Evolutionary conservation across 2,113 vertebrate genomes (phyloP), one percentile per base, ranked within the genome.

Genomic region (Mormyrus iriodes): DNA sequence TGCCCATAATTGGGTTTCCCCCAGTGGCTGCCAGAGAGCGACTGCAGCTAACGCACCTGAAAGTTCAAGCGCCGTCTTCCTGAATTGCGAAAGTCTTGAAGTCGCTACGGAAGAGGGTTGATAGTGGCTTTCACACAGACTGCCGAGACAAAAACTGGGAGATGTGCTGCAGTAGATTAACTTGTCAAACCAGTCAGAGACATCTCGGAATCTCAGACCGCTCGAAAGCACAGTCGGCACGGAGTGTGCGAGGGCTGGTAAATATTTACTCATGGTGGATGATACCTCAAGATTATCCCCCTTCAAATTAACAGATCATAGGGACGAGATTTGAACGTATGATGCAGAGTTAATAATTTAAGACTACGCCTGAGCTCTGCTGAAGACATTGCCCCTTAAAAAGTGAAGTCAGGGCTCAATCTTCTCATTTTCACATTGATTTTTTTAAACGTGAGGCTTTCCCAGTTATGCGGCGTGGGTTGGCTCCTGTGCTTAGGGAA

Each of bases 141-240:
- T 42, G 35, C 73, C 12, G 31, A 42, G 73, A 76, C 42, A 76
- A 76, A 42, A 76, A 76, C 31, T 17, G 31, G 73, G 31, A 76
- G 73, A 76, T 76, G 73, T 76, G 73, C 31, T 76, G 35, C 73
- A 19, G 73, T 76, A 42, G 73, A 76, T 76, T 39, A 76, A 76
- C 73, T 76, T 76, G 73, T 76, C 73, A 76, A 42, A 76, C 13
- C 73, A 76, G 73, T 76, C 73, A 39, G 73, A 76, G 73, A 76
- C 35, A 4, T 15, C 31, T 15, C 31, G 6, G 73, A 76, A 76
- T 76, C 73, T 39, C 73, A 2, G 35, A 39, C 35, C 35, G 35
- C 73, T 42, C 31, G 35, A 6, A 39, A 35, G 7, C 73, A 19
- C 69, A 76, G 69, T 19, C 73, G 13, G 73, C 73, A 12, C 35